Evolutionary conservation across 2,888 invertebrate species (phyloP).

Genomic region (Anoplius nigerrimus): DNA sequence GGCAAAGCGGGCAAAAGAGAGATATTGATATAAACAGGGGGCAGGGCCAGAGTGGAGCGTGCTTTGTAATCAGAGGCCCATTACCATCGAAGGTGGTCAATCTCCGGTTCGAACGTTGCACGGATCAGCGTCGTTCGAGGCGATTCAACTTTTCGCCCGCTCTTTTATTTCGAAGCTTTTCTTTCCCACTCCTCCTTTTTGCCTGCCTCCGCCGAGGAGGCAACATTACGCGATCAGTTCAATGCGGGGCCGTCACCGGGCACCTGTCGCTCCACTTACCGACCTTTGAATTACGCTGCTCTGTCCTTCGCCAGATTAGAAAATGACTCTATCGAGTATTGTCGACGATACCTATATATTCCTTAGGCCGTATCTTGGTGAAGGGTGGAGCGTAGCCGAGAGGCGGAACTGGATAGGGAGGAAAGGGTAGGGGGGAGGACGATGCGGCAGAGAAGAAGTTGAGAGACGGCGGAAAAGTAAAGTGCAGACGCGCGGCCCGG

Average conservation of each 20-base stretch:
- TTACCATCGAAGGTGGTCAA: constrained; percentile 74
- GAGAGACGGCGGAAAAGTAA: no score
- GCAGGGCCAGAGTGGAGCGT: constrained; percentile 67
- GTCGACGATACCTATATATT: no score
- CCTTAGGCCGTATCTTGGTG: no score
- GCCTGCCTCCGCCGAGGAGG: neutral
- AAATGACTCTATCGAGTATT: no score
- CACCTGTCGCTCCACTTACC: constrained; percentile 48
- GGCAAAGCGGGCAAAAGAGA: constrained; percentile 57
- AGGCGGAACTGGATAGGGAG: no score
- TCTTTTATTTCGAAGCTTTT: constrained; percentile 36
- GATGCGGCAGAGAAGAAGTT: no score
- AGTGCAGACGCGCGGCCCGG: no score
- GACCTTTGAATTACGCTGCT: constrained; percentile 51
- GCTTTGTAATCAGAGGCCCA: constrained; percentile 73
- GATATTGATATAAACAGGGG: constrained; percentile 75
- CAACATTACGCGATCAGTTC: constrained; percentile 32
- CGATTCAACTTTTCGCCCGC: constrained; percentile 56
- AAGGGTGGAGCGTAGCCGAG: no score
- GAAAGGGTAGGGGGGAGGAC: no score
- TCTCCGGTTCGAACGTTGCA: constrained; percentile 59
- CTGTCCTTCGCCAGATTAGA: no score
- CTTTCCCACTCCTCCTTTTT: neutral
- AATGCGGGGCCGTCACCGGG: constrained; percentile 8
- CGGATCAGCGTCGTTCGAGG: constrained; percentile 49